phyloP scores from a whole-genome alignment of 2,113 vertebrate species.

The Tapirus terrestris region DNA sequence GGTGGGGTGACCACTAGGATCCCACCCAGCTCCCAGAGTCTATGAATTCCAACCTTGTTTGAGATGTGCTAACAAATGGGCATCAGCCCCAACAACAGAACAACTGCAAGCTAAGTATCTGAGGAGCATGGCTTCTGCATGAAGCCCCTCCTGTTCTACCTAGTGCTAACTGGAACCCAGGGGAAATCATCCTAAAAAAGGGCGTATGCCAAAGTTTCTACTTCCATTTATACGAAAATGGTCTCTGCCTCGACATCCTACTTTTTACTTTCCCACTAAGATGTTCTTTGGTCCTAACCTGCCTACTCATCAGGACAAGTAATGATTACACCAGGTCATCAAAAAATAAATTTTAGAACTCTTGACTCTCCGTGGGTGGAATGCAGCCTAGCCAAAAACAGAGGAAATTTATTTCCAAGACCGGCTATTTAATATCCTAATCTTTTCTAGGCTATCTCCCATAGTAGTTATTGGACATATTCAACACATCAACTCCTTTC shows the following conservation, averaged over 20 bases:
- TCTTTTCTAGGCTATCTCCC: slow-evolving; percentile 3
- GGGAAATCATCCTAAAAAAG: neutral
- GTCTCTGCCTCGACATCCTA: neutral
- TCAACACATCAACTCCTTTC: neutral
- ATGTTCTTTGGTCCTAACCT: neutral
- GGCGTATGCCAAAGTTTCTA: neutral
- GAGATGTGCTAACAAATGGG: neutral
- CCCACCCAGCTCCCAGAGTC: neutral
- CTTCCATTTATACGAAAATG: neutral
- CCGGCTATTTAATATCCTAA: slow-evolving; percentile 32
- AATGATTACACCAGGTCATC: neutral
- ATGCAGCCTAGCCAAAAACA: neutral
- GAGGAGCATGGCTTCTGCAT: neutral
- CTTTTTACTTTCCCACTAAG: neutral
- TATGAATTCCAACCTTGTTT: neutral
- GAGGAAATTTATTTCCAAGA: neutral
- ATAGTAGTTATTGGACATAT: neutral
- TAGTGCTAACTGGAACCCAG: neutral
- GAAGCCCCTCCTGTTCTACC: neutral
- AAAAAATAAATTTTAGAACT: slow-evolving; percentile 18
- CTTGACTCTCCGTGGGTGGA: neutral
- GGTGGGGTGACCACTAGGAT: neutral
- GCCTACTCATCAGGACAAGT: neutral
- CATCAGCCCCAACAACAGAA: neutral
- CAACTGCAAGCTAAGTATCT: neutral